Evolutionary conservation across 1,140 invertebrate species (phyloP).

Genomic region (Tenebrio molitor): DNA sequence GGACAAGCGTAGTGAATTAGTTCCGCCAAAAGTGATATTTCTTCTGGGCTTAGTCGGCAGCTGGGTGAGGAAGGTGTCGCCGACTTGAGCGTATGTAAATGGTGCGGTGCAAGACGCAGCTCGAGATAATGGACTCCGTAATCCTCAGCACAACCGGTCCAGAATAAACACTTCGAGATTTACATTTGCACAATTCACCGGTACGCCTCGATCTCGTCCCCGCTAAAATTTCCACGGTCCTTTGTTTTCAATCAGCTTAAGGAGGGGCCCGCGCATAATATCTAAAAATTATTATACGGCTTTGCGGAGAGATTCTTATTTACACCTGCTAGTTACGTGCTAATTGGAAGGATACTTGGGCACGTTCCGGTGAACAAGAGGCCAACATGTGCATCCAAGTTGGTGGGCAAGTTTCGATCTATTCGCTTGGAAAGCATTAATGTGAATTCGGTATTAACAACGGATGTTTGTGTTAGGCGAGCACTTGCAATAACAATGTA

Average conservation of each 20-base stretch:
- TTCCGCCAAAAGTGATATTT: conserved; percentile 28
- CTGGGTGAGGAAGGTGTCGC: conserved; percentile 16
- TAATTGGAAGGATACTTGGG: neutral
- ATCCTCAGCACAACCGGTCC: conserved; percentile 51
- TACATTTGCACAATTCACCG: conserved; percentile 50
- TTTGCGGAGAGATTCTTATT: neutral
- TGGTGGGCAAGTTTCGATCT: too few relatives aligned
- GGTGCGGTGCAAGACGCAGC: conserved; percentile 53
- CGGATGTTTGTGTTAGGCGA: too few relatives aligned
- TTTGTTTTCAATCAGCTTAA: conserved; percentile 38
- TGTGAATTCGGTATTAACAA: too few relatives aligned
- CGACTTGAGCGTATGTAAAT: conserved; percentile 51
- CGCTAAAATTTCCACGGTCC: conserved; percentile 31
- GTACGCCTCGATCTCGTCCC: conserved; percentile 23
- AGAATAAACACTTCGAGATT: conserved; percentile 55
- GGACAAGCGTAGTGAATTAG: conserved; percentile 18
- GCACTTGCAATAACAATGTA: too few relatives aligned
- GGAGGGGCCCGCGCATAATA: conserved; percentile 1
- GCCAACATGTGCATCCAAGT: too few relatives aligned
- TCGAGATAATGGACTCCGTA: conserved; percentile 56
- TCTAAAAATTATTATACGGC: conserved; percentile 13
- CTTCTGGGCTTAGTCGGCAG: conserved; percentile 4
- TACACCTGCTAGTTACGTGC: neutral
- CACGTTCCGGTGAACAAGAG: too few relatives aligned
- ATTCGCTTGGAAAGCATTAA: too few relatives aligned